phyloP scores from a whole-genome alignment of 2,797 vertebrate species.

The Onychomys torridus region DNA sequence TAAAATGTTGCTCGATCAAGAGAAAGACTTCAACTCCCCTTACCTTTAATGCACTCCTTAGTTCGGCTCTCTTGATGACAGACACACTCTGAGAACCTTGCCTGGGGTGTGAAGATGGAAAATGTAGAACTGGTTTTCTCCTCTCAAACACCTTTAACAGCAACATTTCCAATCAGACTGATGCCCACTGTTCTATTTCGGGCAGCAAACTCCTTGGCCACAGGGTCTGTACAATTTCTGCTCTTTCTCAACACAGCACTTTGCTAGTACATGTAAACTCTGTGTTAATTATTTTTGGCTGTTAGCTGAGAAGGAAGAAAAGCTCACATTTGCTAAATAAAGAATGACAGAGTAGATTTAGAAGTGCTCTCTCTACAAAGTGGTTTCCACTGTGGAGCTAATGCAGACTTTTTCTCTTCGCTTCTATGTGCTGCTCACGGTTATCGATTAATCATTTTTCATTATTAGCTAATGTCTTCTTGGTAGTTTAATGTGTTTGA shows the following conservation, averaged over 20 bases:
- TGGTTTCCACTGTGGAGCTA: constrained; percentile 51
- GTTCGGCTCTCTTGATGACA: background rate
- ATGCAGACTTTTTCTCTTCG: constrained; percentile 18
- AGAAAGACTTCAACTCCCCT: background rate
- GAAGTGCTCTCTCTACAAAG: constrained; percentile 64
- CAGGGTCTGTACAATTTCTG: constrained; percentile 72
- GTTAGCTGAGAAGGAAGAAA: constrained; percentile 74
- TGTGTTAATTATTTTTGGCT: constrained; percentile 80
- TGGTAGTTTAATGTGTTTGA: constrained; percentile 59
- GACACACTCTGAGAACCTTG: background rate
- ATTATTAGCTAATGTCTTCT: constrained; percentile 70
- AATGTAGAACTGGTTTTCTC: background rate
- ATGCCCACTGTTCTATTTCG: constrained; percentile 76
- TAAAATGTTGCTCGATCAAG: constrained; percentile 33
- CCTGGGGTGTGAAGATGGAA: background rate
- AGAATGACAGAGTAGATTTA: constrained; percentile 69
- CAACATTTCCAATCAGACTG: constrained; percentile 44
- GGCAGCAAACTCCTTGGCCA: constrained; percentile 76
- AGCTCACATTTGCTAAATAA: constrained; percentile 76
- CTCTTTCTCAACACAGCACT: constrained; percentile 70
- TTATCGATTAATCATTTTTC: constrained; percentile 75
- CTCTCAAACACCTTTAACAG: constrained; percentile 38
- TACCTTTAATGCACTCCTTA: background rate
- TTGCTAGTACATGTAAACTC: constrained; percentile 72
- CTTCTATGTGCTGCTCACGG: constrained; percentile 49